Evolutionary conservation across 1,140 invertebrate genomes (phyloP).

Genomic region (Lordiphosa collinella): DNA sequence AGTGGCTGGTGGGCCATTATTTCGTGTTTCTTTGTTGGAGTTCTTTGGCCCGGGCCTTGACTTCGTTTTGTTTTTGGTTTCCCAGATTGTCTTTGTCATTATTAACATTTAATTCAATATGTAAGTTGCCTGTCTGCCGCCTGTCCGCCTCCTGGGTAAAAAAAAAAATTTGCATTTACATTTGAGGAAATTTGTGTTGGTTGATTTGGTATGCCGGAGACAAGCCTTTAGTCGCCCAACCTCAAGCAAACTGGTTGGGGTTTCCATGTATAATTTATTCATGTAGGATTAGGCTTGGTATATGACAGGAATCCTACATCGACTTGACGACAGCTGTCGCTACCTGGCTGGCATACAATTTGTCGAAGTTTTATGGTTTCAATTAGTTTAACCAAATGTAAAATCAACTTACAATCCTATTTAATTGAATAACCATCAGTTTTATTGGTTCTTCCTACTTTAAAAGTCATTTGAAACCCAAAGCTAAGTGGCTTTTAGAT

Average conservation of each 20-base stretch:
- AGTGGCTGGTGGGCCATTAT: slow-evolving; percentile 25
- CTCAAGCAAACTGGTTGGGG: slow-evolving; percentile 24
- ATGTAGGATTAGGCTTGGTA: slow-evolving; percentile 33
- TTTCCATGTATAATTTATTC: slow-evolving; percentile 56
- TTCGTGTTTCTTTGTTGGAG: slow-evolving; percentile 33
- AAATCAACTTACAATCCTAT: too few relatives aligned
- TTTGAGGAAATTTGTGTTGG: slow-evolving; percentile 23
- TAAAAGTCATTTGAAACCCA: too few relatives aligned
- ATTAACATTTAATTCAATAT: slow-evolving; percentile 64
- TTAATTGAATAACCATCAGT: too few relatives aligned
- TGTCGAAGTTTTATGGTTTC: not conserved
- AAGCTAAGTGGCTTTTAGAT: too few relatives aligned
- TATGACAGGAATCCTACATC: slow-evolving; percentile 30
- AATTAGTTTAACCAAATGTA: too few relatives aligned
- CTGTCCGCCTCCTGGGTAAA: not conserved
- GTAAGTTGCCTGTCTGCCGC: slow-evolving; percentile 16
- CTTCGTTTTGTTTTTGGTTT: slow-evolving; percentile 37
- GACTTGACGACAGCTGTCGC: slow-evolving; percentile 37
- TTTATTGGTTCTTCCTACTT: too few relatives aligned
- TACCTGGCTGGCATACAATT: slow-evolving; percentile 30
- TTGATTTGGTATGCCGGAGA: slow-evolving; percentile 63
- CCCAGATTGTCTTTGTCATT: slow-evolving; percentile 45
- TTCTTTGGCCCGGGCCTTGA: slow-evolving; percentile 68
- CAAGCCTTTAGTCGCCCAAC: slow-evolving; percentile 18
- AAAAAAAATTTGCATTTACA: slow-evolving; percentile 23